These are phyloP conservation scores for Bujurquina vittata DNA, from an alignment of 2,113 vertebrate genomes.

Conservation along the genomic window DNA sequence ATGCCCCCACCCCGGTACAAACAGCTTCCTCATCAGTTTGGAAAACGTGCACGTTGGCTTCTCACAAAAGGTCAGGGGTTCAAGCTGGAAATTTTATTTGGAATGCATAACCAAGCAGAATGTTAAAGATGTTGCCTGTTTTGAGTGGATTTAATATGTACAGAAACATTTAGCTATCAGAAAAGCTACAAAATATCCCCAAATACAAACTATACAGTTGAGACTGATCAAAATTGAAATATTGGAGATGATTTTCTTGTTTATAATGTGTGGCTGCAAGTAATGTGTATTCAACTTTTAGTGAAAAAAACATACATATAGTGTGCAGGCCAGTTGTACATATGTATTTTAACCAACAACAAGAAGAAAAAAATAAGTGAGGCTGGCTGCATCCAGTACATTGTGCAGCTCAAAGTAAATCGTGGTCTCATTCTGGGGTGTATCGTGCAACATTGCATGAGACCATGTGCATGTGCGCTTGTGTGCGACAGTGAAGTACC, in stretches of 20 bases:
- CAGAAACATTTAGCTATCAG: not conserved
- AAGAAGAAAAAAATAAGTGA: not conserved
- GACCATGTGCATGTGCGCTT: not conserved
- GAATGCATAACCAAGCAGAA: not conserved
- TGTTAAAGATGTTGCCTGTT: too few relatives aligned
- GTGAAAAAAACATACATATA: not conserved
- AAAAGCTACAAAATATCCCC: not conserved
- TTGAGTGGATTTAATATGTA: too few relatives aligned
- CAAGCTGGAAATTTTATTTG: not conserved
- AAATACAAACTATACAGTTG: not conserved
- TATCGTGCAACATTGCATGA: not conserved
- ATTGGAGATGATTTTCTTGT: accelerated
- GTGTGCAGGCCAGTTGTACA: not conserved
- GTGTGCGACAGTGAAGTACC: not conserved
- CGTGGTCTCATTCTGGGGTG: not conserved
- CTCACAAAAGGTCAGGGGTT: not conserved
- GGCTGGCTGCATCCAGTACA: not conserved
- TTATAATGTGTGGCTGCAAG: not conserved
- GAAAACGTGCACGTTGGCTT: conserved; percentile 33
- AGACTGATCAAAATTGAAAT: not conserved
- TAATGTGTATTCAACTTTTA: not conserved
- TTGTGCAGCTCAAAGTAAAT: not conserved
- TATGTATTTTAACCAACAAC: not conserved
- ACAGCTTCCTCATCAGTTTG: not conserved
- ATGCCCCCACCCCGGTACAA: not conserved